Conservation (phyloP, 2,888 invertebrate genomes). For the Artemia sinica region DNA sequence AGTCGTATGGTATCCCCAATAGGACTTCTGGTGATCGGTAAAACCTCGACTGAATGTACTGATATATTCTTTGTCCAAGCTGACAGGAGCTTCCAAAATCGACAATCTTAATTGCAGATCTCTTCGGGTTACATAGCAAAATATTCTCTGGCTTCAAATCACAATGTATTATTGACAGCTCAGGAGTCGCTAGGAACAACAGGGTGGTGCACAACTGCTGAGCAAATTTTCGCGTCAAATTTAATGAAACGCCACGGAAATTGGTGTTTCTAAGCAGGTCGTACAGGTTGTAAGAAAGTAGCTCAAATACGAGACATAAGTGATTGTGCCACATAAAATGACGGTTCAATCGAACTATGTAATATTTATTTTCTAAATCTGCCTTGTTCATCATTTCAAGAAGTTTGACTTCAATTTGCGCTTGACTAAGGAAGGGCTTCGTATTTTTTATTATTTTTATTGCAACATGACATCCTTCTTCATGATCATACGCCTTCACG, state of each 20-base stretch:
- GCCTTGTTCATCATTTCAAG: conserved; percentile 99
- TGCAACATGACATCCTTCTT: conserved; percentile 95
- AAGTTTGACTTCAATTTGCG: conserved; percentile 98
- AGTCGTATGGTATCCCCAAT: conserved; percentile 92
- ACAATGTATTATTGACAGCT: conserved; percentile 98
- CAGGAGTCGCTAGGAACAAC: conserved; percentile 95
- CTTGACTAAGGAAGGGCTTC: conserved; percentile 99
- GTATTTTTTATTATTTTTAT: conserved; percentile 99
- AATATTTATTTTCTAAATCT: conserved; percentile 97
- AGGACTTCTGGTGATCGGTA: conserved; percentile 97
- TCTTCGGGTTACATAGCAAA: conserved; percentile 96
- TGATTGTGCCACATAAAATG: conserved; percentile 99
- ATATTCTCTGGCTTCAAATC: conserved; percentile 99
- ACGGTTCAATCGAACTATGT: conserved; percentile 97
- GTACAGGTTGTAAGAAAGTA: conserved; percentile 97
- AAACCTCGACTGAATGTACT: conserved; percentile 98
- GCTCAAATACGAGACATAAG: conserved; percentile 98
- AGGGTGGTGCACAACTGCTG: conserved; percentile 98
- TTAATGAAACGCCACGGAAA: conserved; percentile 97
- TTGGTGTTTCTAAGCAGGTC: conserved; percentile 98
- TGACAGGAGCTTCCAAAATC: conserved; percentile 99
- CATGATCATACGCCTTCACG: conserved; percentile 95
- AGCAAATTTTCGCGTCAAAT: conserved; percentile 98
- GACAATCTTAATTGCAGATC: conserved; percentile 99
- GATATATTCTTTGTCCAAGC: conserved; percentile 97